A percentile compares a stretch with the other conserved stretches of the same genome.
These are phyloP conservation scores for Emydocephalus ijimae DNA, from an alignment of 2,113 vertebrate genomes.

Conservation along the genomic window DNA sequence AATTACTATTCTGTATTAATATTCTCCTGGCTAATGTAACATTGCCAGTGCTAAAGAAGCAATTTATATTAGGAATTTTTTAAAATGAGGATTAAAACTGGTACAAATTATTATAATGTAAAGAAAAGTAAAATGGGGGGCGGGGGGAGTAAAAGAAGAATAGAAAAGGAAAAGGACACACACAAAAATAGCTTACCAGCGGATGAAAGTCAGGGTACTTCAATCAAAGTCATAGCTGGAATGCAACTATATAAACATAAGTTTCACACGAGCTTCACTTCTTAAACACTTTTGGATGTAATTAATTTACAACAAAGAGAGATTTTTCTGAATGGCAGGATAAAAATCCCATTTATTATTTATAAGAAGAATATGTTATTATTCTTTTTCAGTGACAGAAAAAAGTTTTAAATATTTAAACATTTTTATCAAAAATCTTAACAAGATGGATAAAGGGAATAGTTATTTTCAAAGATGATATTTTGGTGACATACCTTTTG, in stretches of 20 bases:
- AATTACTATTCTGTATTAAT: background rate
- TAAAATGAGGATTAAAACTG: background rate
- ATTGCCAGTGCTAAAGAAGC: background rate
- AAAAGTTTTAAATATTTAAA: background rate
- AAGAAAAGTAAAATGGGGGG: background rate
- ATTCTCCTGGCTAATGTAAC: background rate
- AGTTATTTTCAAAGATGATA: background rate
- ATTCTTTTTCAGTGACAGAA: background rate
- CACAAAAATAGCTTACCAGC: background rate
- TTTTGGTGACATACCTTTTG: background rate
- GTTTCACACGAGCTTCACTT: background rate
- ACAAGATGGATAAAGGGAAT: background rate
- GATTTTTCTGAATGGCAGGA: background rate
- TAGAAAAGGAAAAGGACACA: background rate
- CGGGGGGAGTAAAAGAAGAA: background rate
- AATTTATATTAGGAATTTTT: background rate
- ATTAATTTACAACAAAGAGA: background rate
- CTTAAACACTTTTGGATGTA: background rate
- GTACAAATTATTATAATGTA: background rate
- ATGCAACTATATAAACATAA: background rate
- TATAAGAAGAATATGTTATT: background rate
- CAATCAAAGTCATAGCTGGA: background rate
- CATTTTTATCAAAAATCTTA: background rate
- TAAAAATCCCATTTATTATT: background rate
- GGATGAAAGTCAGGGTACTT: background rate